Evolutionary conservation across 2,797 vertebrate genomes (phyloP), one percentile per base, ranked within the genome.

Genomic region (Apogon talboti): DNA sequence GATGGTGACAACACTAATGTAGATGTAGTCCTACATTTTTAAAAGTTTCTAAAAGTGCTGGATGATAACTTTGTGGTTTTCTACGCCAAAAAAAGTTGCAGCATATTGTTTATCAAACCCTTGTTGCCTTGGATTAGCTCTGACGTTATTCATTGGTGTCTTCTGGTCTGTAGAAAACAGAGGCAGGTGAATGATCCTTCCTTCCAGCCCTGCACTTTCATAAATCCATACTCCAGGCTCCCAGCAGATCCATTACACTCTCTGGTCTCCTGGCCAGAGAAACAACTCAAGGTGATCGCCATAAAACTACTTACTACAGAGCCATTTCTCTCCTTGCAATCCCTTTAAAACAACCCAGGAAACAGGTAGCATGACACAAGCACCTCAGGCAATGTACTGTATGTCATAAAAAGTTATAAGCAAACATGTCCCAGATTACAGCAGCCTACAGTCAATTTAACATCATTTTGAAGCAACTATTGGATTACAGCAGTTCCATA

Each of bases 141-240:
- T 82, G 86, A 59, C 74, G 78, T 91, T 93, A 87, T 89, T 94
- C 83, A 86, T 90, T 86, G 91, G 79, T 93, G 92, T 93, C 76
- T 90, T 55, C 79, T 74, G 81, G 49, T 56, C 63, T 66, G 69
- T 49, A 47, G 55, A 85, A 89, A 82, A 90, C 87, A 89, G 87
- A 88, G 90, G 86, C 91, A 82, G 78, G 79, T 81, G 88, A 94
- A 91, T 85, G 92, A 95, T 95, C 94, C 82, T 71, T 56, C 72
- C 61, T 72, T 85, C 63, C 73, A 85, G 72, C 75, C 42, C 57
- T 70, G 66, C 74, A 77, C 82, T 87, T 89, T 92, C 90, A 94
- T 95, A 96, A 95, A 96, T 94, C 91, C 94, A 91, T 92, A 94
- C 92, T 71, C 81, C 91, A 81, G 79, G 87, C 89, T 95, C 94